Conservation (phyloP, 2,888 invertebrate species). For the Idaea biselata region DNA sequence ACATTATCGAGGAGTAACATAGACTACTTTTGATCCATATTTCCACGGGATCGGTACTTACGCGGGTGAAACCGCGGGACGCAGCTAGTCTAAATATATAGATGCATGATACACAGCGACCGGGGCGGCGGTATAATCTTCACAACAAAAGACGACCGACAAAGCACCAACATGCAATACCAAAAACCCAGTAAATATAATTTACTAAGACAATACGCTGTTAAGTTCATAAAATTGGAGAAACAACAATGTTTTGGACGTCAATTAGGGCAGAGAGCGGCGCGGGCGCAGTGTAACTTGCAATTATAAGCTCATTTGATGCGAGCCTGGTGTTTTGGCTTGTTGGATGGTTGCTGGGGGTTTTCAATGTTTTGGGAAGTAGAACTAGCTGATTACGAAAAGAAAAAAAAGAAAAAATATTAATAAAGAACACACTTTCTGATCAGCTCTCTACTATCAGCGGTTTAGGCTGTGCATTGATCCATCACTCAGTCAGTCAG, state of each 20-base stretch:
- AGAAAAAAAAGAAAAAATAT: too few relatives aligned
- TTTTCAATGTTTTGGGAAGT: neutral
- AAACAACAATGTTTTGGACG: conserved; percentile 3
- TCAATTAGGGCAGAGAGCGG: neutral
- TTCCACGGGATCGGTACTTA: too few relatives aligned
- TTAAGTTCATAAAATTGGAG: neutral
- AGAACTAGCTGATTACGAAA: too few relatives aligned
- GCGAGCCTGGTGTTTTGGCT: neutral
- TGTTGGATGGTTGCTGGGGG: neutral
- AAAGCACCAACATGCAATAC: neutral
- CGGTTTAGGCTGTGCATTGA: too few relatives aligned
- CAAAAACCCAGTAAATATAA: neutral
- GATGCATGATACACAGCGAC: neutral
- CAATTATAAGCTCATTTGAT: neutral
- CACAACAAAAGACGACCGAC: neutral
- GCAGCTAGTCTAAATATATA: too few relatives aligned
- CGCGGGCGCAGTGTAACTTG: neutral
- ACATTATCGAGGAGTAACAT: too few relatives aligned
- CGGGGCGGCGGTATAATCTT: neutral
- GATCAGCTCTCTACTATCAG: too few relatives aligned
- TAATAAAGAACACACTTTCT: too few relatives aligned
- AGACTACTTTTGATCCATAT: too few relatives aligned
- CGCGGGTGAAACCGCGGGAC: too few relatives aligned
- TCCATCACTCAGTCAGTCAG: too few relatives aligned
- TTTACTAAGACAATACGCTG: neutral